A percentile compares a stretch with the other conserved stretches of the same genome.
Evolutionary conservation across 2,888 invertebrate species (phyloP).

Genomic region (Schrankia costaestrigalis): DNA sequence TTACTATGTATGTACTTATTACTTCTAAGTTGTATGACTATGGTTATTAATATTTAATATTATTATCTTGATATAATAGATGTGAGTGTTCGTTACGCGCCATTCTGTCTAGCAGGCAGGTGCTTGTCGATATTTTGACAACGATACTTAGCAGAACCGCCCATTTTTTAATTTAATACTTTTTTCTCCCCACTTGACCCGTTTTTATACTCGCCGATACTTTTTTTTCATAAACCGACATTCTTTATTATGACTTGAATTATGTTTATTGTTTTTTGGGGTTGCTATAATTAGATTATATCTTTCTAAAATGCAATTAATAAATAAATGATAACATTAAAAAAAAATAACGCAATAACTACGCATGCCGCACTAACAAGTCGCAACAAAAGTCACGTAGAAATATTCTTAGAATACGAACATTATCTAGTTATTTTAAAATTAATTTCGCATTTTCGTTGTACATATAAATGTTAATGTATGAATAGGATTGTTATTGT

Average conservation of each 20-base stretch:
- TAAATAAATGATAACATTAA: constrained; percentile 14
- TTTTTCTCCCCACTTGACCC: constrained; percentile 67
- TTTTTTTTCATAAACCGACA: constrained; percentile 52
- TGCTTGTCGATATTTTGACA: constrained; percentile 77
- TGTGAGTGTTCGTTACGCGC: constrained; percentile 59
- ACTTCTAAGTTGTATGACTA: too few relatives aligned
- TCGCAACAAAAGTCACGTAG: constrained; percentile 10
- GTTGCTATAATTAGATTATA: constrained; percentile 35
- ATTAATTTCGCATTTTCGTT: constrained; percentile 25
- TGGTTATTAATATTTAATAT: constrained; percentile 5
- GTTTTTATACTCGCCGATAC: constrained; percentile 55
- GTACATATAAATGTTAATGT: constrained; percentile 20
- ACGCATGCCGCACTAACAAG: constrained; percentile 3
- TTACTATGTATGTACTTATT: not conserved
- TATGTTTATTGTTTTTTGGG: constrained; percentile 37
- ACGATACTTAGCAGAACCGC: constrained; percentile 76
- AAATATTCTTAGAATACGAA: constrained; percentile 14
- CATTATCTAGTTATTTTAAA: constrained; percentile 12
- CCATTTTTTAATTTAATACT: constrained; percentile 63
- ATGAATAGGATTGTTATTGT: constrained; percentile 39
- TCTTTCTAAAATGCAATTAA: constrained; percentile 35
- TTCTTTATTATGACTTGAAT: constrained; percentile 41
- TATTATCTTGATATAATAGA: constrained; percentile 13
- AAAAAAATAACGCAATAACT: constrained; percentile 7
- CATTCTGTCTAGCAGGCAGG: constrained; percentile 70